Percentiles rank a stretch among this genome's conserved stretches.
phyloP scores from a whole-genome alignment of 2,113 vertebrate species.

The Miniopterus natalensis region DNA sequence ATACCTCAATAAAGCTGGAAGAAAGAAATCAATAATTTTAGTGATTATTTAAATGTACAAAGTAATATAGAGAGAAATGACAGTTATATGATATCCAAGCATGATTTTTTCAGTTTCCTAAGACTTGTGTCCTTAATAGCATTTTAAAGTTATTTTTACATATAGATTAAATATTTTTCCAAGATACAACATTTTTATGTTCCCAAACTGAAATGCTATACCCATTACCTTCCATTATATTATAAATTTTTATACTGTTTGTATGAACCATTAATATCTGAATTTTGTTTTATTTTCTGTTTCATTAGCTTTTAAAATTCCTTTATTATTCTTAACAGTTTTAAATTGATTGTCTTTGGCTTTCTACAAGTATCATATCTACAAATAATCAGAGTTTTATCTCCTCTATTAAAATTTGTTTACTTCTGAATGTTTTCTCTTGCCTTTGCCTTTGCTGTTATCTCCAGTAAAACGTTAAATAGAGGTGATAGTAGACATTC shows the following conservation, averaged over 20 bases:
- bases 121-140: not conserved
- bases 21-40: not conserved
- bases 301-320: not conserved
- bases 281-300: not conserved
- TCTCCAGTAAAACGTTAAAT: not conserved
- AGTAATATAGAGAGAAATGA: not conserved
- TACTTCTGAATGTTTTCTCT: not conserved
- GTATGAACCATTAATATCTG: not conserved
- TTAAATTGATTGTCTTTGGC: not conserved
- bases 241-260: not conserved
- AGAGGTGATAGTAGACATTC: not conserved
- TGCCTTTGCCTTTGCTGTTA: not conserved
- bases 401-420: not conserved
- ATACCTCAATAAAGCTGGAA: not conserved
- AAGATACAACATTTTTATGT: not conserved
- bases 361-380: not conserved
- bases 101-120: not conserved
- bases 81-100: not conserved
- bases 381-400: conserved; percentile 26
- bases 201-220: not conserved
- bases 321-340: not conserved
- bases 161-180: not conserved
- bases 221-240: not conserved
- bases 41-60: not conserved
- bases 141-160: not conserved